These are phyloP conservation scores for Calameuta pallipes DNA, from an alignment of 2,888 invertebrate genomes.

Conservation along the genomic window DNA sequence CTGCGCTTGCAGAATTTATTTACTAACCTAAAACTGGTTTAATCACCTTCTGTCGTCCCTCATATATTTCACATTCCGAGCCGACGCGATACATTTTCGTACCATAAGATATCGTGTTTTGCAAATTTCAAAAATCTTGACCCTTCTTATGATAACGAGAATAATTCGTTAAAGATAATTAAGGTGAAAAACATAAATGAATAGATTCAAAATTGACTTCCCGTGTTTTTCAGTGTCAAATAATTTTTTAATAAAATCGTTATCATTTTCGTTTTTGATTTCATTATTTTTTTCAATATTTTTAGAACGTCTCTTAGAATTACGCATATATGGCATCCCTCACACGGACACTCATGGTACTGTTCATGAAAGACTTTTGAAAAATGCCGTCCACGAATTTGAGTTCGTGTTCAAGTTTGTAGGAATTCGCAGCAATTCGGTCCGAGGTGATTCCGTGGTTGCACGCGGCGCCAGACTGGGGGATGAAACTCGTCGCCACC, in stretches of 20 bases:
- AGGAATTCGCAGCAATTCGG: conserved; percentile 1
- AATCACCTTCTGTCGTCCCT: background rate
- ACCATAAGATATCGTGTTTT: background rate
- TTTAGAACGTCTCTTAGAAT: background rate
- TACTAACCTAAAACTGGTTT: background rate
- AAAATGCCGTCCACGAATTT: background rate
- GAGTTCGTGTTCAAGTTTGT: background rate
- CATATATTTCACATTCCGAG: background rate
- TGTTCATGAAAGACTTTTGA: background rate
- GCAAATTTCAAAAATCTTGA: background rate
- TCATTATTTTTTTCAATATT: background rate
- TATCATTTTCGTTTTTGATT: background rate
- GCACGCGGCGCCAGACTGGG: conserved; percentile 62
- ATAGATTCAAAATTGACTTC: background rate
- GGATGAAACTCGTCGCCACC: conserved; percentile 47
- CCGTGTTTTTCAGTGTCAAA: background rate
- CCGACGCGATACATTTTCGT: background rate
- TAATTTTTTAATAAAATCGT: background rate
- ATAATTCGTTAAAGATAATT: background rate
- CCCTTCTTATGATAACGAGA: background rate
- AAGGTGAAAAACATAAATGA: background rate
- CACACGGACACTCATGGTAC: background rate
- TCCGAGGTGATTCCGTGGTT: conserved; percentile 41
- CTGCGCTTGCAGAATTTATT: background rate
- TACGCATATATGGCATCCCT: background rate